Base-by-base conservation (phyloP, 2,888 invertebrate species). In the Pandemis heparana region DNA sequence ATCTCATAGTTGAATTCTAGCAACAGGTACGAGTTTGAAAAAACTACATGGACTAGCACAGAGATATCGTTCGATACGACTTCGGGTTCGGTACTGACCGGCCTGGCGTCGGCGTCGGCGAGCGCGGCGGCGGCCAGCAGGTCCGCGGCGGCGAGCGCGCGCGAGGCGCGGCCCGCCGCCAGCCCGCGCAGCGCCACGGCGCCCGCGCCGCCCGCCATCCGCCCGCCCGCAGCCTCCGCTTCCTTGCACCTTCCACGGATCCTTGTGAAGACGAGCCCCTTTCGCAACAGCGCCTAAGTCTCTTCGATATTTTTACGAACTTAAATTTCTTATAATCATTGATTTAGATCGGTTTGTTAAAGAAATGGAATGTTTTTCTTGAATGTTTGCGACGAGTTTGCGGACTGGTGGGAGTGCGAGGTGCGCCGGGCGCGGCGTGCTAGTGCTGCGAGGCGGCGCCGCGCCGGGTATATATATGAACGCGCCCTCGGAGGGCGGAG, bases 161-260 rank as follows among this genome's bases (percentile, higher is more conserved):
- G 79, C 75, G 91, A 87, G 51, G 76, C 74, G 18, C 83, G 78
- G 16, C 91, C 91, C 69, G 84, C 80, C 53, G 84, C 71, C 75
- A 91, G 77, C 5, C 88, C 89, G 77, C 90, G 86, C 66, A 84
- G 82, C 70, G 88, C 83, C 81, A 86, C 62, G 53, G 41, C 53
- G 51, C 69, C 48, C 60, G 69, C 53, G 53, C 53, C 67, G 43
- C 53, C 46, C 41, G 16, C 16, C 53, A 9, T 6, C 56, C 56
- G 23, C 23, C 3, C 23, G 2, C 23, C 23, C 23, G 23, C 23
- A 32, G 23, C 23, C 23, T 32, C 23, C 4, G 23, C 23, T 32
- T 32, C 23, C 2, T 32, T 32, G 23, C 23, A 2, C 23, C 23
- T 32, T 41, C 41, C 41, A 9, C 41, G 2, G 6, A n/a, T 39